A percentile compares a stretch with the other conserved stretches of the same genome.
Evolutionary conservation across 2,113 vertebrate species (phyloP).

Genomic region (Alouatta palliata): DNA sequence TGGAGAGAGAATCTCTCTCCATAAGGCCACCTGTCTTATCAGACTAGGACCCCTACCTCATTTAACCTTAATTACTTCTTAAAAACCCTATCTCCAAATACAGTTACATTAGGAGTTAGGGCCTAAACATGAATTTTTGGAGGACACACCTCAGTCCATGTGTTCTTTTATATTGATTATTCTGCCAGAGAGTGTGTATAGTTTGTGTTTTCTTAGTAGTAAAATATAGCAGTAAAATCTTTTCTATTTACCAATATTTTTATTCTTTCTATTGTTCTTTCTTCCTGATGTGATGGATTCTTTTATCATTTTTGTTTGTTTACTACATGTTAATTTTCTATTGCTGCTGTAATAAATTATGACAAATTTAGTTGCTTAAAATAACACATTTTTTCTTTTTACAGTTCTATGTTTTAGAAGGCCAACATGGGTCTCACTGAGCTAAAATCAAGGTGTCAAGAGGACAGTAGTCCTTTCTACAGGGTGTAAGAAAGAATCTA

Average conservation of each 20-base stretch:
- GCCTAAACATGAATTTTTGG: background rate
- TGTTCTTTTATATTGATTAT: background rate
- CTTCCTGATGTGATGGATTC: background rate
- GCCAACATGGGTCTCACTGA: background rate
- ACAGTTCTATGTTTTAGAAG: background rate
- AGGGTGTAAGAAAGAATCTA: background rate
- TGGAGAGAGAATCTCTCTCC: background rate
- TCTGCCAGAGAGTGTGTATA: background rate
- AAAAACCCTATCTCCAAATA: background rate
- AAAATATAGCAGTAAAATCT: background rate
- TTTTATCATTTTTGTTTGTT: background rate
- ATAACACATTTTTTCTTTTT: background rate
- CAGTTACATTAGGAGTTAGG: background rate
- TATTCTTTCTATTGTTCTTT: background rate
- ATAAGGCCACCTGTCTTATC: background rate
- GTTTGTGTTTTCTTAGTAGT: background rate
- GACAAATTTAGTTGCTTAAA: background rate
- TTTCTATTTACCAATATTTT: background rate
- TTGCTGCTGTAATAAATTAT: background rate
- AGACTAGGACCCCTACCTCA: background rate
- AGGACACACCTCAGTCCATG: background rate
- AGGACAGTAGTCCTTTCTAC: background rate
- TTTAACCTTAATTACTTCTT: background rate
- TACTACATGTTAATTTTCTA: background rate
- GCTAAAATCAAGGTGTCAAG: background rate